A percentile compares a stretch with the other conserved stretches of the same genome.
Conservation (phyloP, 1,140 invertebrate species). For the Pseudomyrmex gracilis region DNA sequence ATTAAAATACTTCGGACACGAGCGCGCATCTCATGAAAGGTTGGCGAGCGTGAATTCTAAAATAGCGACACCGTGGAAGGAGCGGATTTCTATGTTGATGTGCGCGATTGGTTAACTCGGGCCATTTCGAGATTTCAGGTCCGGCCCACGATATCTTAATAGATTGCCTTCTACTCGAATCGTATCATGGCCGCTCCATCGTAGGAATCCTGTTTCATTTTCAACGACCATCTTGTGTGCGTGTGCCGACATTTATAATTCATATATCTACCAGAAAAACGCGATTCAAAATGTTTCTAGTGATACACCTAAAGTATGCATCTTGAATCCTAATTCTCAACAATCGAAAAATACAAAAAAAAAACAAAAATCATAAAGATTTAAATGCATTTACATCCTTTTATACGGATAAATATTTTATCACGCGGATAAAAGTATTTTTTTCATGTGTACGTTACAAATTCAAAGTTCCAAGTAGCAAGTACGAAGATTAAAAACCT, state of each 20-base stretch:
- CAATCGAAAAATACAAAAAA: slow-evolving; percentile 5
- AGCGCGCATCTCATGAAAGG: slow-evolving; percentile 29
- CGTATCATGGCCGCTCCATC: slow-evolving; percentile 73
- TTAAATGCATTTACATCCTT: background rate
- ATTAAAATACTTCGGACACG: slow-evolving; percentile 64
- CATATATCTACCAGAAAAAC: background rate
- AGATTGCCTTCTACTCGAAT: slow-evolving; percentile 73
- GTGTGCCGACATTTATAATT: slow-evolving; percentile 14
- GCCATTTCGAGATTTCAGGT: slow-evolving; percentile 70
- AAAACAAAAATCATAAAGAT: slow-evolving; percentile 14
- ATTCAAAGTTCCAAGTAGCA: background rate
- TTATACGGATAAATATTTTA: background rate
- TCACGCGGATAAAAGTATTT: background rate
- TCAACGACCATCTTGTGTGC: slow-evolving; percentile 27
- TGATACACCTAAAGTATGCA: background rate
- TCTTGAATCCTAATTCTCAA: slow-evolving; percentile 7
- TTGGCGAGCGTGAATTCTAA: slow-evolving; percentile 61
- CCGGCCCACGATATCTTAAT: slow-evolving; percentile 84
- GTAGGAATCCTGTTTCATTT: slow-evolving; percentile 25
- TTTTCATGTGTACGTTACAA: background rate
- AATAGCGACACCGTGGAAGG: slow-evolving; percentile 33
- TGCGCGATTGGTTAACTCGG: slow-evolving; percentile 76
- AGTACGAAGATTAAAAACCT: background rate
- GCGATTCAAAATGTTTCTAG: background rate
- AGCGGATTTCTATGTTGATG: slow-evolving; percentile 74